Conservation (phyloP, 2,113 vertebrate species). For the Gadus macrocephalus region DNA sequence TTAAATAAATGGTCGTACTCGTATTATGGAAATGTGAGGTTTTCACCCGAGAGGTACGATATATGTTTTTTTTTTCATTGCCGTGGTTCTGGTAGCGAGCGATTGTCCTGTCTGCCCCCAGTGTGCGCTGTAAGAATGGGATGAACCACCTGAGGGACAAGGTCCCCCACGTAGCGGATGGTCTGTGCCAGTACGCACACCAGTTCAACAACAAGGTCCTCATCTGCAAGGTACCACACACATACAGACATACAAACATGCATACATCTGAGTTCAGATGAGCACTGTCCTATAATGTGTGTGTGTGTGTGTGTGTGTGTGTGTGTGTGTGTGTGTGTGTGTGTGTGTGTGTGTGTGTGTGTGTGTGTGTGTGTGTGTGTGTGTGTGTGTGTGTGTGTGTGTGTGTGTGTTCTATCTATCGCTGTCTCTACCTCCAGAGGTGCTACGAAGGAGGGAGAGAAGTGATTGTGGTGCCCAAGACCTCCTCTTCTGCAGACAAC, state of each 20-base stretch:
- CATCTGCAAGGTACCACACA: slow-evolving; percentile 73
- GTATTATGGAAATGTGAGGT: no score
- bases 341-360: slow-evolving; percentile 1
- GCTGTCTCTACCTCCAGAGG: slow-evolving; percentile 44
- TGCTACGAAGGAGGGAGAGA: slow-evolving; percentile 79
- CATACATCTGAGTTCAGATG: no score
- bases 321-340: not conserved
- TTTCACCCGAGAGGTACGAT: no score
- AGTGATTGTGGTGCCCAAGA: slow-evolving; percentile 77
- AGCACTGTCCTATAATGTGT: not conserved
- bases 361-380: slow-evolving; percentile 2
- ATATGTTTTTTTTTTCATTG: no score
- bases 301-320: not conserved
- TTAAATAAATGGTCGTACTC: no score
- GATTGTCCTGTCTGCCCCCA: slow-evolving; percentile 28
- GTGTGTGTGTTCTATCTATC: not conserved
- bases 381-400: slow-evolving; percentile 1
- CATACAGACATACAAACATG: no score
- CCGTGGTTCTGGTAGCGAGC: no score
- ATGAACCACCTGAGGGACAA: slow-evolving; percentile 80
- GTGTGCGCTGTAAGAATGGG: slow-evolving; percentile 75
- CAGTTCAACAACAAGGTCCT: slow-evolving; percentile 81
- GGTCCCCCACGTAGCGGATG: slow-evolving; percentile 73
- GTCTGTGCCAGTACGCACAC: slow-evolving; percentile 76
- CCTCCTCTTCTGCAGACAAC: slow-evolving; percentile 74